phyloP scores from a whole-genome alignment of 2,888 invertebrate genomes.

The Polydrusus pterygomalis region DNA sequence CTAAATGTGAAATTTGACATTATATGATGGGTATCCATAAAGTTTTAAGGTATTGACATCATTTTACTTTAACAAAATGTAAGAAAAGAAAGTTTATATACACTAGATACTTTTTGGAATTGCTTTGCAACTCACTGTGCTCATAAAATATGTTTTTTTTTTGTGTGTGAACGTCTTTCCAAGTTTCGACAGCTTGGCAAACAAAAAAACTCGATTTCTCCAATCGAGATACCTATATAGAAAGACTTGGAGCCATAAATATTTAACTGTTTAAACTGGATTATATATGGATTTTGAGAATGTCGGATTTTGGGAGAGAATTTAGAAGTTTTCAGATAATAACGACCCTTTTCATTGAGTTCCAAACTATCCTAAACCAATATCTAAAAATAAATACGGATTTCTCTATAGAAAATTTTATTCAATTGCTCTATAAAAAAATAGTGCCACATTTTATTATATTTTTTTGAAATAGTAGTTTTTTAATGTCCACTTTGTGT shows the following conservation, averaged over 20 bases:
- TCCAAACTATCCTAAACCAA: slow-evolving; percentile 10
- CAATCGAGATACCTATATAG: slow-evolving; percentile 36
- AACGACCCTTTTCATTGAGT: slow-evolving; percentile 10
- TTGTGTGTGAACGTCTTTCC: slow-evolving; percentile 41
- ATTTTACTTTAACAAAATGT: no score
- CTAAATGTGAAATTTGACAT: no score
- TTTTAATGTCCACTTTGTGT: no score
- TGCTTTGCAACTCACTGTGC: not conserved
- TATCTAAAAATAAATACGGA: slow-evolving; percentile 13
- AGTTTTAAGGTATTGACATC: no score
- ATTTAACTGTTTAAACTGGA: slow-evolving; percentile 44
- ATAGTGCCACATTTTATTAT: no score
- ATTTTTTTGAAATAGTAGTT: no score
- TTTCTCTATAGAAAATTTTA: not conserved
- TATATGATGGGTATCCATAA: no score
- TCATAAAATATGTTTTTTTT: slow-evolving; percentile 42
- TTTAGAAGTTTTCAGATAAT: slow-evolving; percentile 10
- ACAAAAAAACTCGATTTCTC: slow-evolving; percentile 41
- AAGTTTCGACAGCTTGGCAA: slow-evolving; percentile 38
- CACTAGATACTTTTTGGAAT: not conserved
- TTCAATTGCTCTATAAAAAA: not conserved
- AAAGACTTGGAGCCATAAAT: slow-evolving; percentile 40
- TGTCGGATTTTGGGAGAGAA: not conserved
- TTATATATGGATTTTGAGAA: slow-evolving; percentile 30
- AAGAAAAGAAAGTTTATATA: not conserved